Evolutionary conservation across 2,113 vertebrate species (phyloP), one percentile per base, ranked within the genome.

Genomic region (Lamprologus tigripictilis): DNA sequence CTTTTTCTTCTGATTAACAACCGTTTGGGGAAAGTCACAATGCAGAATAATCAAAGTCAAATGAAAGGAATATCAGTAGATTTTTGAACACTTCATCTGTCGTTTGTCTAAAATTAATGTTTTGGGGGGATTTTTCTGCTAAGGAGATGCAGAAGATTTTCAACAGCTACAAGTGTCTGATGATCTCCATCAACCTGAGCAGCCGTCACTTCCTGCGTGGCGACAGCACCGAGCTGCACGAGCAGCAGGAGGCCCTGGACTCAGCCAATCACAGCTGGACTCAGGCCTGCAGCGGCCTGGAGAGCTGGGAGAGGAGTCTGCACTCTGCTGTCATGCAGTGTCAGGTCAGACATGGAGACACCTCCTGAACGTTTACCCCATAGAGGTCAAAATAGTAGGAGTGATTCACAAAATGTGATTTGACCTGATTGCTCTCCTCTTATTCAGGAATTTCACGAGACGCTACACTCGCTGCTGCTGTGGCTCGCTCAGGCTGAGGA

Each of bases 391-490:
- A 45, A 26, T 10, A 40, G 7, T 68, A 11, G 9, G 23, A 47
- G 14, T 28, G 23, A 19, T 63, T 63, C 9, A 12, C 3, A 8
- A 58, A 31, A 82, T 11, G 26, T 16, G 33, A 11, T 8, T 11
- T 47, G 23, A 71, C 58, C n/a, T 4, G 42, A 45, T 8, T 19
- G 8, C 16, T 13, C 47, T 42, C 40, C 13, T 92, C 82, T 86
- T 5, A 57, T 86, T 2, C 88, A 99, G 98, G 98, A 98, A 85
- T 99, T 99, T 89, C 98, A 99, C 2, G 94, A 97, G 88, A 90
- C 93, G n/a, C 97, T 97, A 17, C 97, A 98, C 86, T 95, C 95
- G 1, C 94, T 99, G 84, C 94, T 99, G 68, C 54, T 98, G 86
- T 98, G 98, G 97, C 87, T 99, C 47, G 96, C 96, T 1, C 94